Conservation (phyloP, 2,113 vertebrate genomes). For the Myiopsitta monachus region DNA sequence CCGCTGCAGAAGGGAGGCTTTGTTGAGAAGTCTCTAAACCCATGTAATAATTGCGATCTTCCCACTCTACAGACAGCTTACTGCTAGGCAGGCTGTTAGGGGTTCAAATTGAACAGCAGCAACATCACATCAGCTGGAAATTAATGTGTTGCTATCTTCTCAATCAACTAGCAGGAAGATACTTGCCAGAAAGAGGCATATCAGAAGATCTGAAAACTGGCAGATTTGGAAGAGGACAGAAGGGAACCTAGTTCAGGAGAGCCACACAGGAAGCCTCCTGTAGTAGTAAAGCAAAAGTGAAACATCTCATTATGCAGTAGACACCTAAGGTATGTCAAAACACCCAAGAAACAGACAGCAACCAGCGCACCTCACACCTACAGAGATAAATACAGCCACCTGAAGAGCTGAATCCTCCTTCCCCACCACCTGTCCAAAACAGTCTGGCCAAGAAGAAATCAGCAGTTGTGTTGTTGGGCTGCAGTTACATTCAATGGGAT, state of each 20-base stretch:
- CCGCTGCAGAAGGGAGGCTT: neutral
- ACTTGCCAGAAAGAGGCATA: neutral
- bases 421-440: neutral
- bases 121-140: neutral
- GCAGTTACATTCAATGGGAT: neutral
- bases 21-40: neutral
- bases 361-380: neutral
- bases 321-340: neutral
- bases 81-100: neutral
- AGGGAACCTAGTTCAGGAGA: neutral
- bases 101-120: neutral
- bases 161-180: neutral
- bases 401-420: neutral
- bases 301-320: neutral
- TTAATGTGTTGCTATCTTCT: fast-evolving
- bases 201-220: neutral
- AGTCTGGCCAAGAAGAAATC: neutral
- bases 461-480: neutral
- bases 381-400: fast-evolving
- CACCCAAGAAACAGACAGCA: neutral
- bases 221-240: neutral
- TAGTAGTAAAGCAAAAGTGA: neutral
- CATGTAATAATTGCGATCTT: neutral
- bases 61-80: neutral
- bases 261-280: neutral